Conservation (phyloP, 2,113 vertebrate genomes). For the Pleuronectes platessa region DNA sequence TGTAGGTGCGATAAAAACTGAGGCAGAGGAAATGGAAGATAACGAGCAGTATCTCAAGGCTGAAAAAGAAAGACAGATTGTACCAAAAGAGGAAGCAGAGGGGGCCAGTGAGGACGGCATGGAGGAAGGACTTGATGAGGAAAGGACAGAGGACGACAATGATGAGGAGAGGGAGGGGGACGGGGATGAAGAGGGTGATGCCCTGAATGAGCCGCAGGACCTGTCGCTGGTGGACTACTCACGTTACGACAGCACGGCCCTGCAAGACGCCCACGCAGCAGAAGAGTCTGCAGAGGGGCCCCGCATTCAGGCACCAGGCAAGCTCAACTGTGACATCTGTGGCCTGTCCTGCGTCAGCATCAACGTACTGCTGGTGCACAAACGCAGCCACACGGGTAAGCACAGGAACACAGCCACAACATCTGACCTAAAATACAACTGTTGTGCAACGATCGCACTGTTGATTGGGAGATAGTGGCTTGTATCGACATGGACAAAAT, state of each 20-base stretch:
- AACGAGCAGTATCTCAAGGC: constrained; percentile 72
- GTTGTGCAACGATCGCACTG: constrained; percentile 36
- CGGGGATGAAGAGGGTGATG: constrained; percentile 77
- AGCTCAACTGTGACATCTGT: constrained; percentile 93
- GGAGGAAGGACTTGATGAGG: constrained; percentile 80
- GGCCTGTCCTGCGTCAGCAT: constrained; percentile 95
- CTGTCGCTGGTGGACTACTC: constrained; percentile 82
- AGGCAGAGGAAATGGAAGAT: constrained; percentile 74
- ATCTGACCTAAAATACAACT: constrained; percentile 54
- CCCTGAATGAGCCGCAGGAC: constrained; percentile 79
- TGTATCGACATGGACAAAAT: constrained; percentile 18
- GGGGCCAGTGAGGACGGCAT: constrained; percentile 61
- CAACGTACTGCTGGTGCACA: constrained; percentile 95
- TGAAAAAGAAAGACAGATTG: constrained; percentile 63
- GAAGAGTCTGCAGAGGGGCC: constrained; percentile 63
- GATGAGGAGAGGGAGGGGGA: constrained; percentile 70
- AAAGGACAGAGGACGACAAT: constrained; percentile 81
- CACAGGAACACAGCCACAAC: constrained; percentile 52
- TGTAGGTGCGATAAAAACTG: constrained; percentile 67
- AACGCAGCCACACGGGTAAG: constrained; percentile 95
- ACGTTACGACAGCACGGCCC: constrained; percentile 82
- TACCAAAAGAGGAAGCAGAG: constrained; percentile 57
- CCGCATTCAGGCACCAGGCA: constrained; percentile 82
- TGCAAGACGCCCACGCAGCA: constrained; percentile 79
- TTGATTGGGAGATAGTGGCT: constrained; percentile 8